A percentile compares a stretch with the other conserved stretches of the same genome.
phyloP scores from a whole-genome alignment of 2,113 vertebrate genomes.

The Xiphophorus maculatus region DNA sequence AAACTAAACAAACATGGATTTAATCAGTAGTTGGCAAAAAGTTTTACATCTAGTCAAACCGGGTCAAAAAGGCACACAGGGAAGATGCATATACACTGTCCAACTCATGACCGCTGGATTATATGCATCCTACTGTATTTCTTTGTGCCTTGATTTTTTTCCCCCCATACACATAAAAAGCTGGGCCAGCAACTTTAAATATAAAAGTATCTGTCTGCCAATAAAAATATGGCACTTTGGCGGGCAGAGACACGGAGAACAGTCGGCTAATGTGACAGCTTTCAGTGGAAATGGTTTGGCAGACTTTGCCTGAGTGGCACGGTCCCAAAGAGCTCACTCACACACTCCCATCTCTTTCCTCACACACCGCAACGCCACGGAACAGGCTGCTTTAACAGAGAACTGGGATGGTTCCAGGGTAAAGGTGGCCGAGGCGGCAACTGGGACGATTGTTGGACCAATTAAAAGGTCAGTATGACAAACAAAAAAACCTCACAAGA shows the following conservation, averaged over 20 bases:
- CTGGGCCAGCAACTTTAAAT: slow-evolving; percentile 58
- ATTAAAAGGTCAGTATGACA: slow-evolving; percentile 49
- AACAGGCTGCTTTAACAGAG: slow-evolving; percentile 45
- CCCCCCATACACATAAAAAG: slow-evolving; percentile 38
- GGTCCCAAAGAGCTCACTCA: slow-evolving; percentile 60
- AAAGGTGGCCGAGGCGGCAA: slow-evolving; percentile 42
- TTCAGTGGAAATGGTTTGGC: slow-evolving; percentile 73
- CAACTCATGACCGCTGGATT: not conserved
- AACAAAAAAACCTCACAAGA: slow-evolving; percentile 21
- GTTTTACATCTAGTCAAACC: slow-evolving; percentile 3
- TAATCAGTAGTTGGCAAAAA: slow-evolving; percentile 3
- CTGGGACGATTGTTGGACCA: slow-evolving; percentile 47
- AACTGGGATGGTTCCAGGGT: slow-evolving; percentile 25
- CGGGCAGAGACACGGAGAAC: slow-evolving; percentile 53
- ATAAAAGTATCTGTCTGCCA: slow-evolving; percentile 56
- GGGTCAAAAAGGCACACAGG: not conserved
- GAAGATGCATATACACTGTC: not conserved
- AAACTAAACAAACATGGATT: not conserved
- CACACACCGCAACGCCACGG: slow-evolving; percentile 37
- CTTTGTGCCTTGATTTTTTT: slow-evolving; percentile 27
- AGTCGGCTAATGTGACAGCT: slow-evolving; percentile 74
- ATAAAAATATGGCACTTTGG: slow-evolving; percentile 72
- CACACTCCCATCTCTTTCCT: slow-evolving; percentile 33
- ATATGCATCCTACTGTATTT: slow-evolving; percentile 29
- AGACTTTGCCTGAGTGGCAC: slow-evolving; percentile 69